Evolutionary conservation across 2,113 vertebrate species (phyloP).

Genomic region (Scomber japonicus): DNA sequence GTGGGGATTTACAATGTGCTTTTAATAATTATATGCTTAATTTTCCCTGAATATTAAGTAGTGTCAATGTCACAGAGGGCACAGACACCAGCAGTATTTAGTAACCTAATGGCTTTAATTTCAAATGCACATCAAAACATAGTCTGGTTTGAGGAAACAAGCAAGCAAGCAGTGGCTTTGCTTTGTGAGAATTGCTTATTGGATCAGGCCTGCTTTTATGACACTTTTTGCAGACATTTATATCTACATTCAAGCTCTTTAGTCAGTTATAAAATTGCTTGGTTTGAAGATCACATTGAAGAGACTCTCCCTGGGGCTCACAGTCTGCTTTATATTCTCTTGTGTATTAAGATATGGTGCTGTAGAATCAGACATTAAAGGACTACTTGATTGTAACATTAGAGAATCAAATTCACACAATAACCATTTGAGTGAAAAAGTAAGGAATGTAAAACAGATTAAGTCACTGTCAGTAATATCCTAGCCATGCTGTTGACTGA

Average conservation of each 20-base stretch:
- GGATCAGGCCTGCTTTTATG: constrained; percentile 27
- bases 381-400: not conserved
- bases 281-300: constrained; percentile 24
- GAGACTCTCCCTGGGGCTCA: constrained; percentile 8
- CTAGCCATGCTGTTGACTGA: too few species aligned
- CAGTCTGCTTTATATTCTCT: constrained; percentile 14
- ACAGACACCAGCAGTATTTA: constrained; percentile 36
- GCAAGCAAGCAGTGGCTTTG: constrained; percentile 13
- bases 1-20: constrained; percentile 76
- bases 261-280: not conserved
- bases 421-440: not conserved
- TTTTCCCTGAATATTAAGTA: constrained; percentile 78
- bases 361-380: constrained; percentile 16
- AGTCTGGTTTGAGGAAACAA: not conserved
- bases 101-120: constrained; percentile 45
- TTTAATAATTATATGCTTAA: constrained; percentile 81
- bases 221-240: not conserved
- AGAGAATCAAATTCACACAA: not conserved
- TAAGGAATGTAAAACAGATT: too few species aligned
- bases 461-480: too few species aligned
- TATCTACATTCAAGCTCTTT: not conserved
- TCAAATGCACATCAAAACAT: constrained; percentile 23
- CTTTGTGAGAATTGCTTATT: constrained; percentile 7
- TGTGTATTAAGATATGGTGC: constrained; percentile 6
- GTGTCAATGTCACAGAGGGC: constrained; percentile 72